Evolutionary conservation across 2,113 vertebrate species (phyloP).

Genomic region (Thamnophis sirtalis): DNA sequence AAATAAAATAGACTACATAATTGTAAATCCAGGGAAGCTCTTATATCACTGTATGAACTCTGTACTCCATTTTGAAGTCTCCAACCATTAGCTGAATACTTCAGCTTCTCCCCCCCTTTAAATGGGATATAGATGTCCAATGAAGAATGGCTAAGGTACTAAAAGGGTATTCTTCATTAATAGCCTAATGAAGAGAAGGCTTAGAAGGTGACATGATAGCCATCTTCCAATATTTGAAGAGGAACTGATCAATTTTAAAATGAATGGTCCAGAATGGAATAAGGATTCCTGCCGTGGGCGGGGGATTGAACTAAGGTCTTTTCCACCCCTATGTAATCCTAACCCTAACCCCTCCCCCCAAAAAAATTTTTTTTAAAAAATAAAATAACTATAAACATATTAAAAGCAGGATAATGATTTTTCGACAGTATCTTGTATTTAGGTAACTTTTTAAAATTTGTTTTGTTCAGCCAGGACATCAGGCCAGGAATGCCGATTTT

Average conservation of each 20-base stretch:
- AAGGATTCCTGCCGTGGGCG: too few relatives aligned
- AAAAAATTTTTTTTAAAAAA: too few relatives aligned
- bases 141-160: too few relatives aligned
- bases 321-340: too few relatives aligned
- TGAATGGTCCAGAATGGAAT: too few relatives aligned
- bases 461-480: slow-evolving; percentile 76
- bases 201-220: too few relatives aligned
- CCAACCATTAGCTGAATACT: background rate
- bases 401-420: background rate
- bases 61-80: background rate
- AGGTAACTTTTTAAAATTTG: background rate
- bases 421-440: background rate
- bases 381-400: background rate
- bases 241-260: too few relatives aligned
- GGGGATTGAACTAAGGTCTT: too few relatives aligned
- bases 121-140: background rate
- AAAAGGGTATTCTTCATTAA: too few relatives aligned
- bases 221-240: too few relatives aligned
- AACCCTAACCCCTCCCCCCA: background rate
- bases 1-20: background rate
- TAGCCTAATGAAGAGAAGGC: too few relatives aligned
- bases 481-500: slow-evolving; percentile 87
- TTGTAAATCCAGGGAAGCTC: background rate
- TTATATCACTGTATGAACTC: background rate
- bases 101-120: background rate